These are phyloP conservation scores for Australoheros scitulus DNA, from an alignment of 2,113 vertebrate species.

Conservation along the genomic window DNA sequence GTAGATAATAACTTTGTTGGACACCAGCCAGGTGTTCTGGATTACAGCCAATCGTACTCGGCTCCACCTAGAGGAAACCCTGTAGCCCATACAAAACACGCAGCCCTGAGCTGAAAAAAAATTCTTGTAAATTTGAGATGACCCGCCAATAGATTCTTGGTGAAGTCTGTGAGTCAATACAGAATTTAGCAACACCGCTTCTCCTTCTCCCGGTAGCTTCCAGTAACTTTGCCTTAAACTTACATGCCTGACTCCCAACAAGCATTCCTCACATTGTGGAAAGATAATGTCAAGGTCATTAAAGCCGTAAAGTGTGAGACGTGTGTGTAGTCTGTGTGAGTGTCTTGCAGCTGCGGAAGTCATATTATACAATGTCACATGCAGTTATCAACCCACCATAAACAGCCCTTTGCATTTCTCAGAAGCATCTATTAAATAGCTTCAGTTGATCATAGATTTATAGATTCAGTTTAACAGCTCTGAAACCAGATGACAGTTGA, in stretches of 20 bases:
- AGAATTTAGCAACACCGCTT: not conserved
- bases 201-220: not conserved
- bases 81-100: not conserved
- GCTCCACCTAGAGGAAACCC: not conserved
- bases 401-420: conserved; percentile 29
- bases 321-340: not conserved
- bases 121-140: not conserved
- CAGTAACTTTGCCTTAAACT: conserved; percentile 35
- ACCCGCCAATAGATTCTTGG: not conserved
- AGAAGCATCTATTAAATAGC: conserved; percentile 37
- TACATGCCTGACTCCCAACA: conserved; percentile 26
- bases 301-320: conserved; percentile 56
- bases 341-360: conserved; percentile 37
- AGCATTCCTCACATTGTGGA: conserved; percentile 72
- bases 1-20: conserved; percentile 1
- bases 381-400: conserved; percentile 20
- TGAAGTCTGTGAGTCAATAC: not conserved
- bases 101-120: not conserved
- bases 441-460: conserved; percentile 43
- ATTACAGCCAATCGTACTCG: not conserved
- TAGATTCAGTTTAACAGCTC: conserved; percentile 35
- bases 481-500: conserved; percentile 39
- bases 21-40: not conserved
- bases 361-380: conserved; percentile 49
- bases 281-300: conserved; percentile 58